Evolutionary conservation across 2,888 invertebrate species (phyloP).

Genomic region (Ctena decussata): DNA sequence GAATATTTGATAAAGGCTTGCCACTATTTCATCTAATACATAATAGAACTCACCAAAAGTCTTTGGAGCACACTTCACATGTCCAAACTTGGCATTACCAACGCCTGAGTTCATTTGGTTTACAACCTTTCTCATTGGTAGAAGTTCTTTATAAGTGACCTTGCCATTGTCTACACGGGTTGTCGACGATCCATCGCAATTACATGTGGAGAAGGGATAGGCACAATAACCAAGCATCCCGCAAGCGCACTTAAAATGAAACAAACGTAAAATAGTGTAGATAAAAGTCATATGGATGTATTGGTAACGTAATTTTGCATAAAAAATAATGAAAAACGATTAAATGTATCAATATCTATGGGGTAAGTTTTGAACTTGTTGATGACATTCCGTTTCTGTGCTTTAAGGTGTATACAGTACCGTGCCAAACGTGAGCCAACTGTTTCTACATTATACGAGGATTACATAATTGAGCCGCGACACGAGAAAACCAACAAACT

Average conservation of each 20-base stretch:
- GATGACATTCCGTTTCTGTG: no score
- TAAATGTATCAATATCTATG: no score
- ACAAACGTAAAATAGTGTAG: no score
- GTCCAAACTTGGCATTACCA: constrained; percentile 48
- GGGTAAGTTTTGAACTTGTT: no score
- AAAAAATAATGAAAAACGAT: no score
- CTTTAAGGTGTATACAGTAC: no score
- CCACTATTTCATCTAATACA: constrained; percentile 55
- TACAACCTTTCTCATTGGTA: constrained; percentile 61
- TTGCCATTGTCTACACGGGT: constrained; percentile 60
- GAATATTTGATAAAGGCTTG: constrained; percentile 67
- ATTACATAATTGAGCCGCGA: no score
- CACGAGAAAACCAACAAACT: no score
- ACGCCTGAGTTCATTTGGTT: constrained; percentile 20
- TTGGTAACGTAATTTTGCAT: no score
- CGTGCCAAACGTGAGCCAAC: no score
- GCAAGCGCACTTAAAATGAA: constrained; percentile 76
- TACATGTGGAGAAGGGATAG: constrained; percentile 52
- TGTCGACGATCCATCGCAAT: constrained; percentile 65
- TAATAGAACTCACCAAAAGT: constrained; percentile 68
- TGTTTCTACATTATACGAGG: no score
- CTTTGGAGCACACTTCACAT: constrained; percentile 69
- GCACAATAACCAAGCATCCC: constrained; percentile 67
- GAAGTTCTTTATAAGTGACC: constrained; percentile 50
- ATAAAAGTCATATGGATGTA: no score